Percentiles rank a stretch among this genome's conserved stretches.
Conservation (phyloP, 1,140 invertebrate species). For the Drosophila obscura region DNA sequence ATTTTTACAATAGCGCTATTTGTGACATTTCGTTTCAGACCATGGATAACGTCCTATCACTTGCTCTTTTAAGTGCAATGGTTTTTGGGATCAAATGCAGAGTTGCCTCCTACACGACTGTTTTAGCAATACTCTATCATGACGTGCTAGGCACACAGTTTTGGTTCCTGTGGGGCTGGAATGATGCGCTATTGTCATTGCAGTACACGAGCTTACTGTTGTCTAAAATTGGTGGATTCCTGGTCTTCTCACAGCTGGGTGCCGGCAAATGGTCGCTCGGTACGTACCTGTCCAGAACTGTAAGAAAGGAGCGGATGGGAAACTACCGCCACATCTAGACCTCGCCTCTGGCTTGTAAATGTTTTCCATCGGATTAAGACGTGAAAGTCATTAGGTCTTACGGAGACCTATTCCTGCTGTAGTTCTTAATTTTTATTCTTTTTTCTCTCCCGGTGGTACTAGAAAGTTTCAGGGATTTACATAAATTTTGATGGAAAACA, state of each 20-base stretch:
- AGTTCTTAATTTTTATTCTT: neutral
- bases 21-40: slow-evolving; percentile 6
- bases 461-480: slow-evolving; percentile 36
- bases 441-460: neutral
- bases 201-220: slow-evolving; percentile 23
- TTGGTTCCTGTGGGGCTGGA: slow-evolving; percentile 37
- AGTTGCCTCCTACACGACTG: slow-evolving; percentile 7
- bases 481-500: slow-evolving; percentile 50
- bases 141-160: slow-evolving; percentile 10
- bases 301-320: slow-evolving; percentile 3
- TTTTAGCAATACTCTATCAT: slow-evolving; percentile 14
- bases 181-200: slow-evolving; percentile 44
- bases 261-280: slow-evolving; percentile 57
- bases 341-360: neutral
- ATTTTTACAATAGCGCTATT: too few species aligned
- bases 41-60: neutral
- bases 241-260: slow-evolving; percentile 42
- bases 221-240: slow-evolving; percentile 34
- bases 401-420: neutral
- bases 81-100: slow-evolving; percentile 26
- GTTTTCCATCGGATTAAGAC: slow-evolving; percentile 31
- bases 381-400: slow-evolving; percentile 44
- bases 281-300: slow-evolving; percentile 1
- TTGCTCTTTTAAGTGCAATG: slow-evolving; percentile 5
- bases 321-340: slow-evolving; percentile 16